A percentile compares a stretch with the other conserved stretches of the same genome.
These are phyloP conservation scores for Elmis aenea DNA, from an alignment of 2,888 invertebrate genomes.

Conservation along the genomic window DNA sequence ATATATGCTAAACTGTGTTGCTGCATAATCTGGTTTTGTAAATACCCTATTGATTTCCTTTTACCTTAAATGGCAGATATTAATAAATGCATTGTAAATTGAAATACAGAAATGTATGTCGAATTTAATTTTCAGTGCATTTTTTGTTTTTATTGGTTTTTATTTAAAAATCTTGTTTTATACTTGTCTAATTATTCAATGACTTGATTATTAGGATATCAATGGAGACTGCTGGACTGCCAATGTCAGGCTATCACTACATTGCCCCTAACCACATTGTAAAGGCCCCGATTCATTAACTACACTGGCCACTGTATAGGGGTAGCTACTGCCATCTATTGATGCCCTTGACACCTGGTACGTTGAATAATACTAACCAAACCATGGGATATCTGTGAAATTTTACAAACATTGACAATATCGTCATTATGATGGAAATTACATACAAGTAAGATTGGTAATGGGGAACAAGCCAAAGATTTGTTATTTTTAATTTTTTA, in stretches of 20 bases:
- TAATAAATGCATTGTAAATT: no score
- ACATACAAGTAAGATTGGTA: constrained; percentile 56
- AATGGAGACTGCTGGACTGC: constrained; percentile 89
- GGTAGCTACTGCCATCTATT: constrained; percentile 39
- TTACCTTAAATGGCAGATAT: no score
- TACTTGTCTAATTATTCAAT: no score
- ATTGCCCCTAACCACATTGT: constrained; percentile 90
- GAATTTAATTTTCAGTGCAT: no score
- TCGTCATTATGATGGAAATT: constrained; percentile 35
- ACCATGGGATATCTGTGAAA: constrained; percentile 32
- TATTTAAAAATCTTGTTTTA: no score
- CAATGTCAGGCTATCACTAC: constrained; percentile 87
- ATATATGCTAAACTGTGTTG: no score
- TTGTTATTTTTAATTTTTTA: constrained; percentile 64
- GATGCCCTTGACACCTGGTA: constrained; percentile 43
- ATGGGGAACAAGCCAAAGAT: constrained; percentile 82
- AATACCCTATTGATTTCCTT: no score
- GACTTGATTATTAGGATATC: constrained; percentile 87
- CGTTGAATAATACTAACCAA: constrained; percentile 32
- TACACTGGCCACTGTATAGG: constrained; percentile 40
- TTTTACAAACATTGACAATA: constrained; percentile 35
- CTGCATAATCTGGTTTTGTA: no score
- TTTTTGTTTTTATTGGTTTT: no score
- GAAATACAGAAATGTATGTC: no score
- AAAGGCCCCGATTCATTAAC: constrained; percentile 84